These are phyloP conservation scores for Notocelia uddmanniana DNA, from an alignment of 2,888 invertebrate species.

Conservation along the genomic window DNA sequence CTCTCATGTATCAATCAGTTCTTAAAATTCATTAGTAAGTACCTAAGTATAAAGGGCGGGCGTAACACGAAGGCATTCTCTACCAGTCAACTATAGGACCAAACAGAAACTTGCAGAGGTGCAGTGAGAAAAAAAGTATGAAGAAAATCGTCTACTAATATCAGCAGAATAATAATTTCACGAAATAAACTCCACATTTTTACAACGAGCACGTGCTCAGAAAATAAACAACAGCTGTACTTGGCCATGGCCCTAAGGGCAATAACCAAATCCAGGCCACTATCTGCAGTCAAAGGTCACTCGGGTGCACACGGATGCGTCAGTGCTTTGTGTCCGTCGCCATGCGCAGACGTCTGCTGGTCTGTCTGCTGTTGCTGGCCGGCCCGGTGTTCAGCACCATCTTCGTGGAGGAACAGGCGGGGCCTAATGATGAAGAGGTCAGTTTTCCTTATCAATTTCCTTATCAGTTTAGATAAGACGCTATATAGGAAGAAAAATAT, in stretches of 20 bases:
- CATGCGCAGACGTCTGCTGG: constrained; percentile 57
- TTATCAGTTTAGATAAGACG: constrained; percentile 1
- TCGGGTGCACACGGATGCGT: constrained; percentile 15
- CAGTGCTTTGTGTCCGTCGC: constrained; percentile 51
- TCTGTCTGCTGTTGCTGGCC: constrained; percentile 50
- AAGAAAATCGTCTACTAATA: too few species aligned
- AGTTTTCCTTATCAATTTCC: constrained; percentile 51
- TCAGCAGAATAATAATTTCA: too few species aligned
- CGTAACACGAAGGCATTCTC: too few species aligned
- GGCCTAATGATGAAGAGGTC: constrained; percentile 69
- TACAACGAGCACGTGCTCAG: not conserved
- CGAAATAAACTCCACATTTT: not conserved
- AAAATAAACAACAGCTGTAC: constrained; percentile 12
- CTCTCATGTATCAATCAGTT: too few species aligned
- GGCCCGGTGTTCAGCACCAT: constrained; percentile 62
- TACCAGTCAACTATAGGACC: too few species aligned
- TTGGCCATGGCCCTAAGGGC: constrained; percentile 30
- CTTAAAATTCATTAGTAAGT: too few species aligned
- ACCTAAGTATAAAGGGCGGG: too few species aligned
- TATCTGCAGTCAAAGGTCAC: constrained; percentile 38
- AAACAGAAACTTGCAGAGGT: too few species aligned
- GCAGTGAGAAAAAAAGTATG: too few species aligned
- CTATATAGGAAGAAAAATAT: not conserved
- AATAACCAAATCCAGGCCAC: constrained; percentile 21
- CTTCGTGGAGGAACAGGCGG: constrained; percentile 63